A percentile compares a stretch with the other conserved stretches of the same genome.
Conservation (phyloP, 2,797 vertebrate genomes). For the Monodelphis domestica region DNA sequence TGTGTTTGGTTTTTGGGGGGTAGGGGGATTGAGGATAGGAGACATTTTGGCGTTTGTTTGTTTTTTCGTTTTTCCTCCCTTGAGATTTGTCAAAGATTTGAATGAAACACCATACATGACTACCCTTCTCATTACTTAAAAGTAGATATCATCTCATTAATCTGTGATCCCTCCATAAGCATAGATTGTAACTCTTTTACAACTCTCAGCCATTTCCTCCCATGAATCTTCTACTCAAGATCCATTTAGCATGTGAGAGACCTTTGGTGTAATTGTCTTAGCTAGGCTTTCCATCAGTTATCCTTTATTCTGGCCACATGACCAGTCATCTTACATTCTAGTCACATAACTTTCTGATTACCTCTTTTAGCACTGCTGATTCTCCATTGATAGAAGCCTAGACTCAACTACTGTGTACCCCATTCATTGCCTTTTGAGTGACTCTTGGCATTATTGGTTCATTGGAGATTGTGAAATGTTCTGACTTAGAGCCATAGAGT, state of each 20-base stretch:
- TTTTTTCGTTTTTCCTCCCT: background rate
- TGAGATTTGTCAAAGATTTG: background rate
- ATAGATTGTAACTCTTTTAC: background rate
- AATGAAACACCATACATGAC: background rate
- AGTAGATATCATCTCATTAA: background rate
- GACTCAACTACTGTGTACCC: too few species aligned
- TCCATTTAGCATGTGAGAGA: background rate
- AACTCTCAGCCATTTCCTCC: background rate
- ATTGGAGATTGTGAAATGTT: too few species aligned
- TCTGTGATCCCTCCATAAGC: background rate
- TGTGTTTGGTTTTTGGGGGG: background rate
- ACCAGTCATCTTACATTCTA: background rate
- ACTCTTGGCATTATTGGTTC: too few species aligned
- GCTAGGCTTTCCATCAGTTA: background rate
- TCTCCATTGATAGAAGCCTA: too few species aligned
- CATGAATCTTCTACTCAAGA: background rate
- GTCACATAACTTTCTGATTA: background rate
- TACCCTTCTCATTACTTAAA: background rate
- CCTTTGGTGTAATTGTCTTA: background rate
- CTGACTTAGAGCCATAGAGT: too few species aligned
- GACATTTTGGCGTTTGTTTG: background rate
- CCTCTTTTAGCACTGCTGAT: background rate
- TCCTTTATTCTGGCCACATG: background rate
- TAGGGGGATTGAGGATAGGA: background rate
- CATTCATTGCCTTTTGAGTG: too few species aligned